Conservation (phyloP, 2,113 vertebrate species). For the Tor tambroides region DNA sequence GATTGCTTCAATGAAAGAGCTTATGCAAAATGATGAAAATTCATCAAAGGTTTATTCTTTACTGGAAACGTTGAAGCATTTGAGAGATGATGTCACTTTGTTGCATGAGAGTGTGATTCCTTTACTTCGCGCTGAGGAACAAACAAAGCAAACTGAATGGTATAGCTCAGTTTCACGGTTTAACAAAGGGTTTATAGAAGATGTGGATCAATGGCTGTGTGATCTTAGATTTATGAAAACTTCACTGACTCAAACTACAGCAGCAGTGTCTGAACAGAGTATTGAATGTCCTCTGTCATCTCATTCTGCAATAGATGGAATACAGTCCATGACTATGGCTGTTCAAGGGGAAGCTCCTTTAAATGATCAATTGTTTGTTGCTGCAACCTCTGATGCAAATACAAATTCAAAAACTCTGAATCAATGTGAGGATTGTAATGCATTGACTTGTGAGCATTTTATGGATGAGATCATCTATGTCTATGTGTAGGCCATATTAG, state of each 20-base stretch:
- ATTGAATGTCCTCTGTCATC: background rate
- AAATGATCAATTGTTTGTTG: background rate
- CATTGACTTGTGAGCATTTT: background rate
- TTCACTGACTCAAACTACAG: background rate
- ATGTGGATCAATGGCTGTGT: background rate
- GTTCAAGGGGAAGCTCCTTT: background rate
- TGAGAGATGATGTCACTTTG: background rate
- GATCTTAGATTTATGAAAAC: background rate
- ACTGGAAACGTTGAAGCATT: background rate
- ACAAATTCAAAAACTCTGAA: background rate
- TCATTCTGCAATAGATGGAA: background rate
- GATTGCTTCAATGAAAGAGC: background rate
- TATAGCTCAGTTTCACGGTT: background rate
- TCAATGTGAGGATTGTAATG: background rate
- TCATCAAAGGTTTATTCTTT: background rate
- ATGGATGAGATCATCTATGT: background rate
- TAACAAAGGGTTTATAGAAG: background rate
- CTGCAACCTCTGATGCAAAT: background rate
- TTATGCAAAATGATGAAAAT: slow-evolving; percentile 1
- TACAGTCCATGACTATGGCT: no score
- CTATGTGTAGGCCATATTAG: background rate
- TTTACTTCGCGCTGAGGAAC: background rate
- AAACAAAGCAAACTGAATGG: background rate
- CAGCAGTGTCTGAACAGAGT: background rate
- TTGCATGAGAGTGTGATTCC: background rate